Conservation (phyloP, 2,888 invertebrate species). For the Augiades crinisus region DNA sequence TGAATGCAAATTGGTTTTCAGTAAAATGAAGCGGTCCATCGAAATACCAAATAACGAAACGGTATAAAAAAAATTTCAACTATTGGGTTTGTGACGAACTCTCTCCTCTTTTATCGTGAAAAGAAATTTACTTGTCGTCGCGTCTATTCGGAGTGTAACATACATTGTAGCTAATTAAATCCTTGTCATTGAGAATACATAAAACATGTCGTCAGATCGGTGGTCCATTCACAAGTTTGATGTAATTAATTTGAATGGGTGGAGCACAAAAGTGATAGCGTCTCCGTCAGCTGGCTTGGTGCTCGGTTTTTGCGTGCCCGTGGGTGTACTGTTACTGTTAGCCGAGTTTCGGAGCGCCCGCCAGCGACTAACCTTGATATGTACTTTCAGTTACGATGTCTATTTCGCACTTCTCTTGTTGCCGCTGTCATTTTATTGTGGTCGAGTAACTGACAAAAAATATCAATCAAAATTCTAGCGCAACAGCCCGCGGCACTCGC, state of each 20-base stretch:
- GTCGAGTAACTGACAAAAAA: constrained; percentile 78
- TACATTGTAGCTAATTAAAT: constrained; percentile 55
- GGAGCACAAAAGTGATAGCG: constrained; percentile 62
- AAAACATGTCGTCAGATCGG: constrained; percentile 49
- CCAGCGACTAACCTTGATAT: constrained; percentile 75
- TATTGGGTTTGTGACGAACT: constrained; percentile 49
- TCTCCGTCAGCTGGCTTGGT: constrained; percentile 53
- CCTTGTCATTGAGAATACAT: constrained; percentile 51
- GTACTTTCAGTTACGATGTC: constrained; percentile 76
- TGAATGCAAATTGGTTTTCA: constrained; percentile 44
- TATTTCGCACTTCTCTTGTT: constrained; percentile 79
- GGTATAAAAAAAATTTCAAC: constrained; percentile 23
- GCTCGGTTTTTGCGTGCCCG: constrained; percentile 64
- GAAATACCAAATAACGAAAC: constrained; percentile 17
- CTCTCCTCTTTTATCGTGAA: constrained; percentile 46
- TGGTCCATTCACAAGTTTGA: constrained; percentile 61
- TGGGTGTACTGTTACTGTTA: constrained; percentile 76
- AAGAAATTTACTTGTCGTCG: constrained; percentile 40
- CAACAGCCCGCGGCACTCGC: constrained; percentile 70
- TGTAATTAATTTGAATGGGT: constrained; percentile 68
- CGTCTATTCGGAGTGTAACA: constrained; percentile 38
- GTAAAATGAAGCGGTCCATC: constrained; percentile 39
- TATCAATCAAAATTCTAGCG: constrained; percentile 81
- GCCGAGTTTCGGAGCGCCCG: constrained; percentile 71
- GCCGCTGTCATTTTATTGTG: constrained; percentile 78